phyloP scores from a whole-genome alignment of 2,888 invertebrate species.

The Luperina testacea region DNA sequence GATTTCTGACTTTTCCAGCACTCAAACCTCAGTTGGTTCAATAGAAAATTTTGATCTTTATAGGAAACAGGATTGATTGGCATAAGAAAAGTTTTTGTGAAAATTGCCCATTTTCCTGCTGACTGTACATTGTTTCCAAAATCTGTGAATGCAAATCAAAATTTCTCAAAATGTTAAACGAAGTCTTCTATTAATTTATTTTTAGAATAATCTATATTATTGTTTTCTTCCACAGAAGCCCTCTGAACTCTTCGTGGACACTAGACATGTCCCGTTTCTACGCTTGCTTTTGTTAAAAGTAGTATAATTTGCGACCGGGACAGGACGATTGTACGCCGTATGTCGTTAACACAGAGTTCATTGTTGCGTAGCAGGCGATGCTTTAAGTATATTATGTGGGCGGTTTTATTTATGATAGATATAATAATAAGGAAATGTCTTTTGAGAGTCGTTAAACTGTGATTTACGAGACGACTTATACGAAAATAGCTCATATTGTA shows the following conservation, averaged over 20 bases:
- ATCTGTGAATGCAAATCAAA: no score
- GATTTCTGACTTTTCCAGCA: no score
- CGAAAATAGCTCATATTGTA: neutral
- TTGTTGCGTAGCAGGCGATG: slow-evolving; percentile 53
- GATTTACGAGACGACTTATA: neutral
- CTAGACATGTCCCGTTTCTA: slow-evolving; percentile 84
- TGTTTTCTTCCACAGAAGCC: slow-evolving; percentile 73
- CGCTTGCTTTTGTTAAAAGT: slow-evolving; percentile 85
- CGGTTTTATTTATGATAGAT: slow-evolving; percentile 48
- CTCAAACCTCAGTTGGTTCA: no score
- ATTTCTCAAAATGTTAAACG: no score
- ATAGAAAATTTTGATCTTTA: no score
- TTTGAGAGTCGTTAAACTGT: neutral
- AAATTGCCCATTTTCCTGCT: no score
- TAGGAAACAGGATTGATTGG: no score
- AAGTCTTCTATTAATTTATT: neutral
- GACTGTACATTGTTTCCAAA: no score
- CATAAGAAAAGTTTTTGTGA: no score
- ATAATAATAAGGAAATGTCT: neutral
- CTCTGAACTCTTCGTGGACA: slow-evolving; percentile 79
- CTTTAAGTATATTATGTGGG: slow-evolving; percentile 62
- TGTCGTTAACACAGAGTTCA: slow-evolving; percentile 53
- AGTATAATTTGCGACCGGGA: slow-evolving; percentile 44
- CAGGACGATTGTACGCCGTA: slow-evolving; percentile 39
- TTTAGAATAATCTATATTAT: neutral